phyloP scores from a whole-genome alignment of 2,888 invertebrate species.

The Eledona agricola region DNA sequence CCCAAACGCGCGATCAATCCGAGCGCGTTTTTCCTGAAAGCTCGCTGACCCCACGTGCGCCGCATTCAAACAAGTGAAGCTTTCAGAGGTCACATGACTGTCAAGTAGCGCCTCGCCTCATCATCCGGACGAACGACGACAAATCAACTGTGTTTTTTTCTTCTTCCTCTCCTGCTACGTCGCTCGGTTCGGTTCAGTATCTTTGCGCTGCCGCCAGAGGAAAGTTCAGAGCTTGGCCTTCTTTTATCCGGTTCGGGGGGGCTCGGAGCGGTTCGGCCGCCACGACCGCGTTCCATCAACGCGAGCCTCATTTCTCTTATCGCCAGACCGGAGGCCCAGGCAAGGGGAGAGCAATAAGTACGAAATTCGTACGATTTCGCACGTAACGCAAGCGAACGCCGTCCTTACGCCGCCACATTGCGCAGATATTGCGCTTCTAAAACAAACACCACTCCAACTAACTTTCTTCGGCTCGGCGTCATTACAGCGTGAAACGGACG shows the following conservation, averaged over 20 bases:
- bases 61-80: constrained; percentile 57
- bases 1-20: not conserved
- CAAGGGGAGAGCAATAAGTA: constrained; percentile 54
- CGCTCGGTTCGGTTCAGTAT: too few species aligned
- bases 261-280: constrained; percentile 25
- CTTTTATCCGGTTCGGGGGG: constrained; percentile 49
- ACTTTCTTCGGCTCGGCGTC: constrained; percentile 51
- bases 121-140: constrained; percentile 45
- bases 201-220: constrained; percentile 56
- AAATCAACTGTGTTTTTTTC: constrained; percentile 41
- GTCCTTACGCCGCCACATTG: constrained; percentile 51
- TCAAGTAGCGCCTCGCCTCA: constrained; percentile 55
- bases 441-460: constrained; percentile 56
- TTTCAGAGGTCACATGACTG: constrained; percentile 50
- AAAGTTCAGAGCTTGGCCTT: constrained; percentile 61
- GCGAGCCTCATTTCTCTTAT: constrained; percentile 55
- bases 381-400: constrained; percentile 45
- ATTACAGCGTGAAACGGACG: constrained; percentile 41
- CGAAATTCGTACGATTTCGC: constrained; percentile 44
- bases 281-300: constrained; percentile 47
- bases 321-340: constrained; percentile 58
- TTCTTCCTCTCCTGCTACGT: constrained; percentile 49
- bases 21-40: constrained; percentile 14
- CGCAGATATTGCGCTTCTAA: constrained; percentile 55
- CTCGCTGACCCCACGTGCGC: constrained; percentile 49